Percentiles rank a stretch among this genome's conserved stretches.
Evolutionary conservation across 2,797 vertebrate genomes (phyloP).

Genomic region (Poecilia gillii): DNA sequence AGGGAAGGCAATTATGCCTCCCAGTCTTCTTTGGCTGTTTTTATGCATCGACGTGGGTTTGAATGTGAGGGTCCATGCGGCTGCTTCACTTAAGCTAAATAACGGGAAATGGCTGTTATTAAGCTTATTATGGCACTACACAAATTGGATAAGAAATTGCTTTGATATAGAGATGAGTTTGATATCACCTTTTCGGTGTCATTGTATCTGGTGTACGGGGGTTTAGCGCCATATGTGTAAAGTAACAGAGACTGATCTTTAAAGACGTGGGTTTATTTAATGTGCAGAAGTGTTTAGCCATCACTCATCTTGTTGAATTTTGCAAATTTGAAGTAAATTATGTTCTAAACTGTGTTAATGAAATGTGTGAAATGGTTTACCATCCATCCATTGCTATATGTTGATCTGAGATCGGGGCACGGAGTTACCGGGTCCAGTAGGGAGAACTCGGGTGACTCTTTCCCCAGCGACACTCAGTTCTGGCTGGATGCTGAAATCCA

Average conservation of each 20-base stretch:
- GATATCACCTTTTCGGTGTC: not conserved
- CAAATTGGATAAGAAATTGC: slow-evolving; percentile 30
- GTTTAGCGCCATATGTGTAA: not conserved
- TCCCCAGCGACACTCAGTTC: not conserved
- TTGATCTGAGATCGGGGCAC: not conserved
- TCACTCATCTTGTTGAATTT: not conserved
- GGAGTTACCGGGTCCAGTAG: not conserved
- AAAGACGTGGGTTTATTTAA: not conserved
- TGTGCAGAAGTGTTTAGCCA: not conserved
- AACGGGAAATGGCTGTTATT: slow-evolving; percentile 36
- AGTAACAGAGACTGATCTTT: not conserved
- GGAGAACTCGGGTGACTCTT: not conserved
- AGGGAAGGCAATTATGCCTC: slow-evolving; percentile 65
- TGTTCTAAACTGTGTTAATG: not conserved
- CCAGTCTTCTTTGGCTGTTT: slow-evolving; percentile 48
- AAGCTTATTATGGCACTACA: slow-evolving; percentile 11
- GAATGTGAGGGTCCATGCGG: slow-evolving; percentile 22
- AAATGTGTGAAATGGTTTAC: not conserved
- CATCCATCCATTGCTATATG: not conserved
- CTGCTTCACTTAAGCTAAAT: slow-evolving; percentile 36
- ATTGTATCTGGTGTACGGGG: not conserved
- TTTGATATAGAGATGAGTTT: slow-evolving; percentile 11
- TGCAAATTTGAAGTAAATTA: not conserved
- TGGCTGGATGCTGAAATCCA: not conserved
- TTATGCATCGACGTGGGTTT: slow-evolving; percentile 32